Evolutionary conservation across 1,140 invertebrate species (phyloP).

Genomic region (Littorina saxatilis): DNA sequence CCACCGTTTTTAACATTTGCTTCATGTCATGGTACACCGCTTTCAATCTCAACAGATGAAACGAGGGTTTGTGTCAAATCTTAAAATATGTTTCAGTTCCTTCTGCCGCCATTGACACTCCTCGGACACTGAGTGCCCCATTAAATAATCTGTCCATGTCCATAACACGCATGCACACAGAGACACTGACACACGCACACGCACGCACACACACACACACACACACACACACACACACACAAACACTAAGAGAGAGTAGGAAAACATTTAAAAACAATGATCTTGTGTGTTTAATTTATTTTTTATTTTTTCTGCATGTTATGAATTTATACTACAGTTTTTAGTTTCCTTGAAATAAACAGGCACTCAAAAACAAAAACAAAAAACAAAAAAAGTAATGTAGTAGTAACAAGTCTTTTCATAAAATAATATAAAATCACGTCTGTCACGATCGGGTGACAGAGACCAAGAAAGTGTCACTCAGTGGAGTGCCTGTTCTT

Average conservation of each 20-base stretch:
- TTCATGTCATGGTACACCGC: no score
- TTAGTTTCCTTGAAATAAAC: neutral
- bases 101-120: no score
- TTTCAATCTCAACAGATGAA: no score
- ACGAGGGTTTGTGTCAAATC: no score
- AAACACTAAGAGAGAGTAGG: neutral
- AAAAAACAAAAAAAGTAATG: no score
- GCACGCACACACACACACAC: constrained; percentile 19
- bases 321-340: neutral
- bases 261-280: neutral
- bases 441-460: no score
- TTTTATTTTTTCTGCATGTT: neutral
- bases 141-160: neutral
- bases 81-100: no score
- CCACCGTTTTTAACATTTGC: no score
- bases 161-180: neutral
- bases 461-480: no score
- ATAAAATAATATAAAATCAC: no score
- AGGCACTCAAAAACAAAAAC: neutral
- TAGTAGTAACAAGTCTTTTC: neutral
- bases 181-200: neutral
- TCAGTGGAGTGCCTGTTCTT: no score
- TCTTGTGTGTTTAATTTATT: neutral
- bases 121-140: neutral
- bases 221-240: constrained; percentile 20